Evolutionary conservation across 2,797 vertebrate genomes (phyloP).

Genomic region (Sebastolobus alascanus): DNA sequence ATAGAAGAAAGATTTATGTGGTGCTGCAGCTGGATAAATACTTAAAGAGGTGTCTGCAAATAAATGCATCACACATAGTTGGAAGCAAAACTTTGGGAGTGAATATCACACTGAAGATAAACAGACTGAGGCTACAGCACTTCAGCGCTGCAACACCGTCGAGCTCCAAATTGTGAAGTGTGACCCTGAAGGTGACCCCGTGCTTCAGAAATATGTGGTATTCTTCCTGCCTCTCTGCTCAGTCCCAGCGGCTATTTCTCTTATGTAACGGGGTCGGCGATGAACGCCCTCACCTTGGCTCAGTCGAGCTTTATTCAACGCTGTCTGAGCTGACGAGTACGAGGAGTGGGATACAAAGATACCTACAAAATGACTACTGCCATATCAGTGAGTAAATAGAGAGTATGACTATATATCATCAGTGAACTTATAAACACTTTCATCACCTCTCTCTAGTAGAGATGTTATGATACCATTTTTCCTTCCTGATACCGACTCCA

Average conservation of each 20-base stretch:
- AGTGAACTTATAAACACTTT: neutral
- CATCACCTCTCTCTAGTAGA: too few species aligned
- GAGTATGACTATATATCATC: neutral
- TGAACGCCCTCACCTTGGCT: slow-evolving; percentile 38
- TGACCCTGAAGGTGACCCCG: slow-evolving; percentile 43
- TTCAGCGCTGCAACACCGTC: neutral
- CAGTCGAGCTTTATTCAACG: slow-evolving; percentile 9
- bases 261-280: slow-evolving; percentile 42
- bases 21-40: slow-evolving; percentile 6
- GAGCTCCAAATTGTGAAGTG: slow-evolving; percentile 26
- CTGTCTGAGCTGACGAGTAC: neutral
- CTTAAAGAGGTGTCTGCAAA: neutral
- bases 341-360: neutral
- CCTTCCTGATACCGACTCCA: too few species aligned
- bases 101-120: slow-evolving; percentile 17
- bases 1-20: neutral
- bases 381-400: neutral
- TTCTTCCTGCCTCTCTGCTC: slow-evolving; percentile 40
- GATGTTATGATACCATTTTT: too few species aligned
- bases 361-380: neutral
- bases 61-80: slow-evolving; percentile 18
- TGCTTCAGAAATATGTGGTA: slow-evolving; percentile 17
- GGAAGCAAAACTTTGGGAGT: neutral
- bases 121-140: slow-evolving; percentile 32
- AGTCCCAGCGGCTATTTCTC: slow-evolving; percentile 49